These are phyloP conservation scores for Gryllus longicercus DNA, from an alignment of 2,888 invertebrate genomes.

Conservation along the genomic window DNA sequence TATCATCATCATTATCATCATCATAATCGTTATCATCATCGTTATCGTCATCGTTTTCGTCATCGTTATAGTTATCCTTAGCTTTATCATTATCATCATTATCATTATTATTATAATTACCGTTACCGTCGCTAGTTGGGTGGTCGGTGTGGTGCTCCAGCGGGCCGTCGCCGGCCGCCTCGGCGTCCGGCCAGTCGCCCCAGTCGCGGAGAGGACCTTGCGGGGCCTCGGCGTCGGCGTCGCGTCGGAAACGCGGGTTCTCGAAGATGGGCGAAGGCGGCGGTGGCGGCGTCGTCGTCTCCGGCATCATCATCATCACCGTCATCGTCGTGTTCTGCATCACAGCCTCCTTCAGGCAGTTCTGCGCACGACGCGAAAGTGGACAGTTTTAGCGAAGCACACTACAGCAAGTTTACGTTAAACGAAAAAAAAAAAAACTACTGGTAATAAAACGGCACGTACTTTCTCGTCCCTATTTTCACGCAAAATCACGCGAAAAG, in stretches of 20 bases:
- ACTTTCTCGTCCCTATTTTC: no score
- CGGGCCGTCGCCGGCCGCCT: slow-evolving; percentile 1
- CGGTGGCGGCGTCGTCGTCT: background rate
- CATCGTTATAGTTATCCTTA: background rate
- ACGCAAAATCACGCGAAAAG: no score
- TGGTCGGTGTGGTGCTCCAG: no score
- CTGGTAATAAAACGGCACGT: no score
- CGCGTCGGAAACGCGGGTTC: background rate
- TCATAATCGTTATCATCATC: background rate
- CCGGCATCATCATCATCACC: slow-evolving; percentile 26
- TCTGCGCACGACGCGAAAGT: slow-evolving; percentile 48
- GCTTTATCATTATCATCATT: background rate
- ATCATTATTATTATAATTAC: no score
- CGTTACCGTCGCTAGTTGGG: no score
- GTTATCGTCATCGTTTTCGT: background rate
- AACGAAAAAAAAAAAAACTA: no score
- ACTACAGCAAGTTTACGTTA: background rate
- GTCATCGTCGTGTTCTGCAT: slow-evolving; percentile 24
- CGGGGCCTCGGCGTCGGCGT: background rate
- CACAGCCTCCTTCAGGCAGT: slow-evolving; percentile 60
- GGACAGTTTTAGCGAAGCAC: no score
- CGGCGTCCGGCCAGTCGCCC: background rate
- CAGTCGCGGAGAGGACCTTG: no score
- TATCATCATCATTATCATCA: background rate
- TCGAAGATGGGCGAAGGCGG: slow-evolving; percentile 20